Evolutionary conservation across 2,113 vertebrate genomes (phyloP).

Genomic region (Larimichthys polyactis): DNA sequence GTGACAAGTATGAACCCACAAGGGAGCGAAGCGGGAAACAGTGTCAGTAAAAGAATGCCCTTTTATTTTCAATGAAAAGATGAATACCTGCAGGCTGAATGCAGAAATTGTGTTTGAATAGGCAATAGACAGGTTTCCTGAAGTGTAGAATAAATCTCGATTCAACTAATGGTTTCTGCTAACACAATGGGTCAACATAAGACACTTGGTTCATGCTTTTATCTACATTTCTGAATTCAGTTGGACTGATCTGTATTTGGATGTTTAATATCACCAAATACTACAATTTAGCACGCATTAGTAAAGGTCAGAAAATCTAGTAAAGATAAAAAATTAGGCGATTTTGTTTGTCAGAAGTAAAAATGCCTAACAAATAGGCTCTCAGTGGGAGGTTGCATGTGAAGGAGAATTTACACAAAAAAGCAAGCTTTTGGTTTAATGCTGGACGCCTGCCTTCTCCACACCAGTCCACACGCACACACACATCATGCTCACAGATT

Average conservation of each 20-base stretch:
- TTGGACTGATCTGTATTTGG: background rate
- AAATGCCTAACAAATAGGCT: background rate
- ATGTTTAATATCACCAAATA: background rate
- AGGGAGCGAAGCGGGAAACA: background rate
- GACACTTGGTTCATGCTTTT: background rate
- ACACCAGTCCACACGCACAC: background rate
- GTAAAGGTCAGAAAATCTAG: background rate
- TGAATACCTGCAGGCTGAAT: background rate
- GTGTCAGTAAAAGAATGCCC: background rate
- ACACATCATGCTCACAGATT: background rate
- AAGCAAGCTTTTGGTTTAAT: background rate
- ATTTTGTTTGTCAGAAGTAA: background rate
- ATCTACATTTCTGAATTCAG: background rate
- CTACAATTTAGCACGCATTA: background rate
- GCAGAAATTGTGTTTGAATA: background rate
- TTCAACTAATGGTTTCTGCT: background rate
- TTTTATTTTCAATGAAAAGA: background rate
- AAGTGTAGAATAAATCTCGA: no score
- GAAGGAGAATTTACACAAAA: background rate
- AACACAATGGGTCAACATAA: background rate
- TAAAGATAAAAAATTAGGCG: background rate
- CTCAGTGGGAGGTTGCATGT: background rate
- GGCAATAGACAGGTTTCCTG: background rate
- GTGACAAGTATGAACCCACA: background rate
- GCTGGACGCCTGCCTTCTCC: constrained; percentile 26